Percentiles rank a stretch among this genome's conserved stretches.
Conservation (phyloP, 92 coral and sea anemone species). For the Heliopora coerulea region DNA sequence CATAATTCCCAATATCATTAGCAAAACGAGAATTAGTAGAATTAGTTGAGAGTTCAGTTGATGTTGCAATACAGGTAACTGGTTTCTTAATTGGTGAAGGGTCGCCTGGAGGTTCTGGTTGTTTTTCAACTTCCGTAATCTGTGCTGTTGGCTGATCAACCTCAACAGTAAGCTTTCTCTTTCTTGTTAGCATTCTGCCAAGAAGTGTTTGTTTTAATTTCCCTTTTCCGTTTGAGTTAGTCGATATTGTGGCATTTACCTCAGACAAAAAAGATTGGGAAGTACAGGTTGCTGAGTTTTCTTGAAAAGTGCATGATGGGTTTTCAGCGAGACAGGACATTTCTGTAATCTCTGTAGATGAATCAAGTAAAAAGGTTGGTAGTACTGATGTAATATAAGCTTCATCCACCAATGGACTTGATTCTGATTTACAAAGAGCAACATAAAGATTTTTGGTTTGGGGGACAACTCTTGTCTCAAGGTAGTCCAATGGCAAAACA, state of each 20-base stretch:
- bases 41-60: not conserved
- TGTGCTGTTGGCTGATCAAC: not conserved
- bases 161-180: not conserved
- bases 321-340: not conserved
- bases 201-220: not conserved
- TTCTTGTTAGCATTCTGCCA: not conserved
- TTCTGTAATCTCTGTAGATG: not conserved
- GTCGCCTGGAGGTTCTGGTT: not conserved
- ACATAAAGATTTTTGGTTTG: slow-evolving; percentile 42
- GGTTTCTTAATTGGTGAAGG: not conserved
- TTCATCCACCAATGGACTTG: slow-evolving; percentile 1
- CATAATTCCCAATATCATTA: slow-evolving; percentile 33
- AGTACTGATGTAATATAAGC: slow-evolving; percentile 7
- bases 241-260: not conserved
- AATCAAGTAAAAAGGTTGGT: slow-evolving; percentile 2
- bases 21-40: not conserved
- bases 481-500: slow-evolving; percentile 33
- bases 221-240: not conserved
- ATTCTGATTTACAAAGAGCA: slow-evolving; percentile 21
- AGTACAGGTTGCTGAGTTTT: not conserved
- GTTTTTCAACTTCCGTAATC: not conserved
- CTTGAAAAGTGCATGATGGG: not conserved
- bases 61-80: slow-evolving; percentile 1
- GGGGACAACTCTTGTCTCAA: slow-evolving; percentile 12
- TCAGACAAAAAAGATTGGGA: not conserved